phyloP scores from a whole-genome alignment of 2,113 vertebrate species.

The Danionella cerebrum region DNA sequence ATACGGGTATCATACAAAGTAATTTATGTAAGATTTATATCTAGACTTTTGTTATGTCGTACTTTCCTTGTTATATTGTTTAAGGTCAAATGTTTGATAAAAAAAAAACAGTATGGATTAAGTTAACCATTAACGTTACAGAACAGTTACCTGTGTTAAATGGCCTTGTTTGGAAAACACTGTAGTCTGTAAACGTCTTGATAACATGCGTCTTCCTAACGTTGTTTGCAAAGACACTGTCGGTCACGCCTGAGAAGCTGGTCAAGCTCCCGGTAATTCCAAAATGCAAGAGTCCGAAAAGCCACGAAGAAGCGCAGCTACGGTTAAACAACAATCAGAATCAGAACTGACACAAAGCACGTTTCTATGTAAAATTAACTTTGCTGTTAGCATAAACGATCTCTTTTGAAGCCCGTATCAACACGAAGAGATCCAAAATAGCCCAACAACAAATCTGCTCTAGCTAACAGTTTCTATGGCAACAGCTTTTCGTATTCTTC shows the following conservation, averaged over 20 bases:
- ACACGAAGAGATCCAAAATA: not conserved
- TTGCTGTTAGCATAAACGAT: not conserved
- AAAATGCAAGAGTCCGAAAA: not conserved
- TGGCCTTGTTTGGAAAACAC: not conserved
- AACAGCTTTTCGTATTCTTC: not conserved
- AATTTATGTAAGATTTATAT: no score
- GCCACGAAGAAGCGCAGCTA: not conserved
- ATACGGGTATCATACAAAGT: no score
- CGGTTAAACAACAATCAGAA: not conserved
- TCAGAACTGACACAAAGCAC: not conserved
- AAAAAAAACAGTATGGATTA: no score
- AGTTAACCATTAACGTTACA: not conserved
- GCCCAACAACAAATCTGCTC: conserved; percentile 4
- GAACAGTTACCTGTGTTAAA: not conserved
- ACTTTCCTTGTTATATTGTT: no score
- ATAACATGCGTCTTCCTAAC: no score
- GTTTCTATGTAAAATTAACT: not conserved
- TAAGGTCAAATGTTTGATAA: not conserved
- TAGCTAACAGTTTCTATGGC: not conserved
- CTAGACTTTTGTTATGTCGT: no score
- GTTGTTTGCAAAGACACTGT: not conserved
- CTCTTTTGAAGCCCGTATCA: not conserved
- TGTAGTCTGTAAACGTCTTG: not conserved
- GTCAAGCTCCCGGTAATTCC: not conserved
- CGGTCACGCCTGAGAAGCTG: not conserved